Conservation (phyloP, 23 tunicate species). For the Styela clava region DNA sequence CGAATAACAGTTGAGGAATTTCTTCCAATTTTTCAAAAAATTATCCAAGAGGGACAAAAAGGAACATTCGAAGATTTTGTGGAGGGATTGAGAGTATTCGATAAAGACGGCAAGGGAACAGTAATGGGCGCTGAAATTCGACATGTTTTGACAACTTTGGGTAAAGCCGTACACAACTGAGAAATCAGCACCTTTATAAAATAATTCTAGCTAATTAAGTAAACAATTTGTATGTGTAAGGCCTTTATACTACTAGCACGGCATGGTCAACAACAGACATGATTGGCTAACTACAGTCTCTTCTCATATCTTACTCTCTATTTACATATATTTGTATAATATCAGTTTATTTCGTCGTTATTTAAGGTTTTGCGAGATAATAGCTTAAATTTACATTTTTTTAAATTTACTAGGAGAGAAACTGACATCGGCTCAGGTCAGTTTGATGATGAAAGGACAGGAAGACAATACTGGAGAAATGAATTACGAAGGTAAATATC, state of each 20-base stretch:
- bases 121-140: conserved; percentile 97
- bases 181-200: too few relatives aligned
- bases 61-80: conserved; percentile 93
- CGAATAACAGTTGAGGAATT: conserved; percentile 62
- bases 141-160: conserved; percentile 83
- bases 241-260: too few relatives aligned
- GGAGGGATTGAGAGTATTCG: conserved; percentile 89
- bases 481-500: conserved; percentile 41
- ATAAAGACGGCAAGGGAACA: conserved; percentile 87
- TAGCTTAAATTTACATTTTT: neutral
- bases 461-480: conserved; percentile 53
- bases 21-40: conserved; percentile 43
- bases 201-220: too few relatives aligned
- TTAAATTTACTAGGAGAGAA: conserved; percentile 57
- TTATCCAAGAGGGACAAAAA: conserved; percentile 37
- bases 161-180: too few relatives aligned
- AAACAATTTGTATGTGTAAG: too few relatives aligned
- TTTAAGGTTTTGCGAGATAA: too few relatives aligned
- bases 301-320: too few relatives aligned
- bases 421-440: conserved; percentile 42
- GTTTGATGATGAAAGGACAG: conserved; percentile 52
- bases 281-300: too few relatives aligned
- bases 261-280: too few relatives aligned
- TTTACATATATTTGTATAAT: too few relatives aligned
- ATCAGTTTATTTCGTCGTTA: too few relatives aligned